These are phyloP conservation scores for Chironomus tentans DNA, from an alignment of 2,888 invertebrate species.

Conservation along the genomic window DNA sequence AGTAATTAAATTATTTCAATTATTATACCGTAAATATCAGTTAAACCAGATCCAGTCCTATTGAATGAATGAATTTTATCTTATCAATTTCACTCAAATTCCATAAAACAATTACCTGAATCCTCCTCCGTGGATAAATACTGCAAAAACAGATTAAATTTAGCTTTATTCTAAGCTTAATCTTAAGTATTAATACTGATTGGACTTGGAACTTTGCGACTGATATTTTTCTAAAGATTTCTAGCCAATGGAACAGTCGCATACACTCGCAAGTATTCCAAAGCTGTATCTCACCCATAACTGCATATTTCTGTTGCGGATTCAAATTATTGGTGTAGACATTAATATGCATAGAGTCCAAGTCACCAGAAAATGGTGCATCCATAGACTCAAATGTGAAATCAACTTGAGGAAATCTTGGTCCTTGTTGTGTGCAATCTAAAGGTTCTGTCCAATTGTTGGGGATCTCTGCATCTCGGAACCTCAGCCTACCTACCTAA, in stretches of 20 bases:
- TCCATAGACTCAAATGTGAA: background rate
- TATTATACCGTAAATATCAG: slow-evolving; percentile 35
- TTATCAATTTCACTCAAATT: too few relatives aligned
- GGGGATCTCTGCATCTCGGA: background rate
- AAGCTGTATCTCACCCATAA: background rate
- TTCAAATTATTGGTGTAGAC: slow-evolving; percentile 38
- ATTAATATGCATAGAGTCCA: slow-evolving; percentile 49
- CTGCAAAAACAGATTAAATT: slow-evolving; percentile 38
- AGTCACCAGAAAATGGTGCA: slow-evolving; percentile 39
- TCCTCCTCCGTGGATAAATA: slow-evolving; percentile 47
- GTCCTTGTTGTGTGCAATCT: background rate
- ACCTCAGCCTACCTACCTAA: background rate
- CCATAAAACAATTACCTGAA: slow-evolving; percentile 32
- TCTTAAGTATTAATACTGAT: background rate
- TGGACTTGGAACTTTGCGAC: too few relatives aligned
- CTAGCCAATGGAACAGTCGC: too few relatives aligned
- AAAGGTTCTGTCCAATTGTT: background rate
- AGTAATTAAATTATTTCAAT: background rate
- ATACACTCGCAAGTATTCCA: too few relatives aligned
- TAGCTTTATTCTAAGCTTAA: too few relatives aligned
- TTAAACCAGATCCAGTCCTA: slow-evolving; percentile 41
- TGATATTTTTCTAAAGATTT: too few relatives aligned
- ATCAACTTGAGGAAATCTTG: slow-evolving; percentile 13
- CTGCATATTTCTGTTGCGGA: background rate
- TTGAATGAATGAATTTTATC: too few relatives aligned